phyloP scores from a whole-genome alignment of 2,113 vertebrate species.

The Semnornis frantzii region DNA sequence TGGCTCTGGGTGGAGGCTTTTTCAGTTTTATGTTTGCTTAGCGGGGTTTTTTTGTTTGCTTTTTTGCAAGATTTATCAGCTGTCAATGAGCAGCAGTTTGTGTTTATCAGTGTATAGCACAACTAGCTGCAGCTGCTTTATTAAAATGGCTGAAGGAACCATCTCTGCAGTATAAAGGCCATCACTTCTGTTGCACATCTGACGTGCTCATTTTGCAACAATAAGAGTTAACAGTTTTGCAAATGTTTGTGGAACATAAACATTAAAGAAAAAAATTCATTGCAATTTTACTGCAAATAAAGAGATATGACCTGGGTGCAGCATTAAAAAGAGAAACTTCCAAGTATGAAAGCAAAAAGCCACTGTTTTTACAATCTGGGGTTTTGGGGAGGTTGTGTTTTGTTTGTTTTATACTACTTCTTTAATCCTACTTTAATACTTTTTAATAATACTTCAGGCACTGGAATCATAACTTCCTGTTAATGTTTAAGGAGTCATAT shows the following conservation, averaged over 20 bases:
- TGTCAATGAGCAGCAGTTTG: neutral
- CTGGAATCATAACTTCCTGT: neutral
- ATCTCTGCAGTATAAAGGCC: neutral
- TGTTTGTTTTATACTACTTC: neutral
- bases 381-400: neutral
- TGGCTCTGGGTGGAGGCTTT: neutral
- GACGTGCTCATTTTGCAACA: neutral
- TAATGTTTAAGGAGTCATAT: neutral
- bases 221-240: neutral
- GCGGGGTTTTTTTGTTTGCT: neutral
- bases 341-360: neutral
- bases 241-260: neutral
- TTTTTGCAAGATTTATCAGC: neutral
- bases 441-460: neutral
- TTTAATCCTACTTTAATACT: neutral
- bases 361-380: fast-evolving
- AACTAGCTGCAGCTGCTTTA: neutral
- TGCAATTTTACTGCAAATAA: neutral
- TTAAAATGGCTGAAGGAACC: neutral
- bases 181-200: neutral
- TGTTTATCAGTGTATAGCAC: neutral
- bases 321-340: neutral
- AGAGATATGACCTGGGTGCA: neutral
- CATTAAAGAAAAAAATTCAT: neutral
- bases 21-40: neutral